A percentile compares a stretch with the other conserved stretches of the same genome.
phyloP scores from a whole-genome alignment of 2,113 vertebrate species.

The Passerina amoena region DNA sequence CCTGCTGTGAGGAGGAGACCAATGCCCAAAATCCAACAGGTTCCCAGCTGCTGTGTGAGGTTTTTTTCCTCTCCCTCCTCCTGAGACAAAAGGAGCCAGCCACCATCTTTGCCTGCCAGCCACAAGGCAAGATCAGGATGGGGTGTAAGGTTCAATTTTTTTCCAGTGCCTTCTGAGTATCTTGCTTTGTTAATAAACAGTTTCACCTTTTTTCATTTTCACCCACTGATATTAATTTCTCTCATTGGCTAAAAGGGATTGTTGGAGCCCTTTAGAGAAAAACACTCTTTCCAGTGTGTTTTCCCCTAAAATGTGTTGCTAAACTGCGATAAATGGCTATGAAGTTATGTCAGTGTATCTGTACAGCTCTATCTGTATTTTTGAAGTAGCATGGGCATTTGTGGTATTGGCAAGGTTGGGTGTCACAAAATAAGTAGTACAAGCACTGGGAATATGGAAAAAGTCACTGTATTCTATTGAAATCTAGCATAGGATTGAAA shows the following conservation, averaged over 20 bases:
- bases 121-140: background rate
- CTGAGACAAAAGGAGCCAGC: background rate
- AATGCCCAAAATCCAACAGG: background rate
- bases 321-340: background rate
- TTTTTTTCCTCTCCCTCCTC: too few relatives aligned
- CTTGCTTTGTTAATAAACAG: background rate
- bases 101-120: fast-evolving
- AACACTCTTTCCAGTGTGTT: background rate
- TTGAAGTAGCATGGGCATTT: fast-evolving
- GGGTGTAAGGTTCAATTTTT: background rate
- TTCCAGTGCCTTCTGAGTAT: fast-evolving
- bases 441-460: background rate
- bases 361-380: background rate
- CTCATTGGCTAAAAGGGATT: background rate
- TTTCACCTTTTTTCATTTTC: background rate
- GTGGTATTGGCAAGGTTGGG: background rate
- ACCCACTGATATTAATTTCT: background rate
- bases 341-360: background rate
- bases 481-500: background rate
- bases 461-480: background rate
- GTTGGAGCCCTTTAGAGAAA: background rate
- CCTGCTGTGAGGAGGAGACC: background rate
- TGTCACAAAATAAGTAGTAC: background rate
- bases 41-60: background rate
- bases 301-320: background rate